A percentile compares a stretch with the other conserved stretches of the same genome.
phyloP scores from a whole-genome alignment of 2,888 invertebrate genomes.

The Flexamia atlantica region DNA sequence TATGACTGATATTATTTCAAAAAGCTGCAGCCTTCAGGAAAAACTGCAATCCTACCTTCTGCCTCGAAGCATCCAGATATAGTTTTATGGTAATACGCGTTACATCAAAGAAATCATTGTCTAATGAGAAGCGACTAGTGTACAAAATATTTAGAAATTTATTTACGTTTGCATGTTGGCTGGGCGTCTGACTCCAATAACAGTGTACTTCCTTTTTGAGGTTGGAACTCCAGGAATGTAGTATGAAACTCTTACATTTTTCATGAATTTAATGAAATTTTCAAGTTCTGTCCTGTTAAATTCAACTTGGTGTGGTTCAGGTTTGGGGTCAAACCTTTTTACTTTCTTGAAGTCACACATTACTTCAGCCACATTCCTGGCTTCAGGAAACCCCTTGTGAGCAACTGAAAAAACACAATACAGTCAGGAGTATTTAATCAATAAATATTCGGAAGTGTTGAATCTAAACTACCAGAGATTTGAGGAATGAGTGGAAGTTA shows the following conservation, averaged over 20 bases:
- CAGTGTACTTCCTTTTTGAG: conserved; percentile 74
- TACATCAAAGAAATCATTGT: no score
- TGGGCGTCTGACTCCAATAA: conserved; percentile 74
- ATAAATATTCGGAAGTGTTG: no score
- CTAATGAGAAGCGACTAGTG: no score
- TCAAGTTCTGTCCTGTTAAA: background rate
- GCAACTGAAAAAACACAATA: conserved; percentile 80
- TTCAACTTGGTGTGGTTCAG: background rate
- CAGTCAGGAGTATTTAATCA: no score
- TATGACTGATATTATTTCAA: no score
- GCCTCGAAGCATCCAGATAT: no score
- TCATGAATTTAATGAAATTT: conserved; percentile 74
- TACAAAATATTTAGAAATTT: background rate
- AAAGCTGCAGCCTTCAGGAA: no score
- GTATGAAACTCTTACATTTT: conserved; percentile 76
- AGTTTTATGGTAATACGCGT: no score
- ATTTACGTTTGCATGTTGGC: conserved; percentile 68
- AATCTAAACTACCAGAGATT: no score
- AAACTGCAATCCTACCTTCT: no score
- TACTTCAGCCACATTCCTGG: conserved; percentile 34
- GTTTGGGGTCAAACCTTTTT: background rate
- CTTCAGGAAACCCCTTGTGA: conserved; percentile 87
- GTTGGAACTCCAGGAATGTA: conserved; percentile 75
- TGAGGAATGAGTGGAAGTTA: no score
- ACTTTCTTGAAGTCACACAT: conserved; percentile 21